These are phyloP conservation scores for Albula glossodonta DNA, from an alignment of 2,113 vertebrate species.

Conservation along the genomic window DNA sequence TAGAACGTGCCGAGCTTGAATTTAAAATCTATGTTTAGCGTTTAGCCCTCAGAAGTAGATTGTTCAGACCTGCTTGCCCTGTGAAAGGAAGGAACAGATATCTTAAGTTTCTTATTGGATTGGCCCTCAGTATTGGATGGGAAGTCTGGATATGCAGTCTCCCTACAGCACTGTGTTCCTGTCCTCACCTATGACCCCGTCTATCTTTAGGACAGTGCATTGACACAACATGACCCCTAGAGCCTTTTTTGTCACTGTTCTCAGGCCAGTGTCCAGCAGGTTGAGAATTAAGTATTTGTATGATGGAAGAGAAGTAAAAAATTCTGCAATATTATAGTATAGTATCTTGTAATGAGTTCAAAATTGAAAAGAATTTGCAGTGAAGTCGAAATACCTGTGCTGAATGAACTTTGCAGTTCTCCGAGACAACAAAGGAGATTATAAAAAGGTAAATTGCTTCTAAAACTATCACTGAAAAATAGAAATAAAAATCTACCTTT, in stretches of 20 bases:
- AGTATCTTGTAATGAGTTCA: background rate
- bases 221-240: background rate
- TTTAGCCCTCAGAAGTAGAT: background rate
- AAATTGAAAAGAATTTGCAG: no score
- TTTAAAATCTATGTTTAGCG: background rate
- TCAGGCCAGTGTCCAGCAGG: background rate
- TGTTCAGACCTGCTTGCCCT: conserved; percentile 11
- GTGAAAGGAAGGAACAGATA: conserved; percentile 11
- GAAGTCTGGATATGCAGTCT: background rate
- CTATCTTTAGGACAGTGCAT: background rate
- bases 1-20: background rate
- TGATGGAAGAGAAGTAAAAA: background rate
- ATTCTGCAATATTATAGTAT: background rate
- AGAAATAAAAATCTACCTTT: no score
- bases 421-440: no score
- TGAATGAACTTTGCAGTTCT: no score
- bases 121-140: background rate
- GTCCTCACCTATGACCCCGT: background rate
- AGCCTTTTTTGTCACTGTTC: background rate
- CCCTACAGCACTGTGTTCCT: background rate
- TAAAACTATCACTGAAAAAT: no score
- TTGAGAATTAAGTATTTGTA: background rate
- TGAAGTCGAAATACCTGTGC: no score
- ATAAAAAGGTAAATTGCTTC: no score
- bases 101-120: conserved; percentile 6